These are phyloP conservation scores for Pachydiplax longipennis DNA, from an alignment of 2,888 invertebrate genomes.

Conservation along the genomic window DNA sequence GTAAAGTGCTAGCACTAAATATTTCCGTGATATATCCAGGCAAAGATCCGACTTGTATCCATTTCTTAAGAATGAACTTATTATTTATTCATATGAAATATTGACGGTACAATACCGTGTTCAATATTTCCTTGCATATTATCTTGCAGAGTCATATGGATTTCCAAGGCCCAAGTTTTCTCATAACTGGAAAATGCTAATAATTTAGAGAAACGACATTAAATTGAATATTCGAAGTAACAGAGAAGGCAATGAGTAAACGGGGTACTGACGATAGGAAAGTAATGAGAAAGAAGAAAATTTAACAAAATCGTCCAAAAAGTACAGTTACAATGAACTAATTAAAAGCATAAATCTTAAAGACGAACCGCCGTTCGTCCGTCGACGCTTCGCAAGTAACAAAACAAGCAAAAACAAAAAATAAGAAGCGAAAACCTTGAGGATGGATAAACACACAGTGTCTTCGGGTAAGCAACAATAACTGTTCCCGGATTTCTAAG, in stretches of 20 bases:
- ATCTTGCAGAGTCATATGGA: too few relatives aligned
- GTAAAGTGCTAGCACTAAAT: too few relatives aligned
- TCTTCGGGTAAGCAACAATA: neutral
- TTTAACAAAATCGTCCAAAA: neutral
- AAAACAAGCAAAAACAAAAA: neutral
- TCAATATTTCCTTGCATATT: too few relatives aligned
- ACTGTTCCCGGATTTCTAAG: neutral
- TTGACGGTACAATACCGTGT: too few relatives aligned
- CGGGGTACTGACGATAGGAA: neutral
- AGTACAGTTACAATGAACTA: neutral
- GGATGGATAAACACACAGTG: neutral
- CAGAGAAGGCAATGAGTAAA: neutral
- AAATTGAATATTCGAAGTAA: neutral
- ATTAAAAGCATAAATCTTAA: neutral
- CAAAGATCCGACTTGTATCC: too few relatives aligned
- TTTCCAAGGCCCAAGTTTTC: too few relatives aligned
- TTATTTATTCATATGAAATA: too few relatives aligned
- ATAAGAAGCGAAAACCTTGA: neutral
- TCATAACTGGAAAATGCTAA: too few relatives aligned
- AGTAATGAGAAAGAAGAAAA: neutral
- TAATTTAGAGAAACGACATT: too few relatives aligned
- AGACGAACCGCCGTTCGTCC: neutral
- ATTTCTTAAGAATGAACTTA: too few relatives aligned
- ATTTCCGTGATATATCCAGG: too few relatives aligned
- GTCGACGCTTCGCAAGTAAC: neutral